Evolutionary conservation across 2,797 vertebrate genomes (phyloP), one percentile per base, ranked within the genome.

Genomic region (Euphonia xanthogaster): DNA sequence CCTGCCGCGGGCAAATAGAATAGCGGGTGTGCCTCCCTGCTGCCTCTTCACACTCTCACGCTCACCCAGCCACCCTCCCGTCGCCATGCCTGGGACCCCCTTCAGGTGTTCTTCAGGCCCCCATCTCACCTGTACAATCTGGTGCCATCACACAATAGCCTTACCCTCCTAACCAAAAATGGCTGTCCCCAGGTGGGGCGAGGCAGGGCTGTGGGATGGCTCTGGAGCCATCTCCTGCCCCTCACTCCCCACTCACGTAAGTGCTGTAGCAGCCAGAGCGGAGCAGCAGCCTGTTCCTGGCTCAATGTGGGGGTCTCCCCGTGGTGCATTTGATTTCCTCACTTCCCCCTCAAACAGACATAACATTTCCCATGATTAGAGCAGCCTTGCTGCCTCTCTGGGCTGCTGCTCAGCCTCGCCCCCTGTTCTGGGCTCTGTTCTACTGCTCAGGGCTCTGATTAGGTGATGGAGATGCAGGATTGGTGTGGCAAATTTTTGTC

Each of bases 91-190:
- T 13, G 3, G 63, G 66, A 85, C 31, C 55, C 85, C 70, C 28
- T 84, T 39, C 51, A 10, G 87, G 91, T 90, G 96, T 88, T 62
- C 45, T 2, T 30, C 9, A 13, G 71, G 66, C 84, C 35, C 48
- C 76, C 14, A 3, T 92, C 88, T 92, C 90, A 94, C 89, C 87
- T 88, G 87, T 91, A 87, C 77, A 14, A 96, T 88, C 96, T 85
- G 96, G 95, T 97, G 97, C 95, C 96, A 91, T 96, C 95, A 96
- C 97, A 88, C 91, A 96, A 92, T 89, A 97, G 97, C 98, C 97
- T 97, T 97, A 97, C 93, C 91, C 91, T 96, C 90, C 96, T 95
- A 79, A 94, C 97, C 97, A 97, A 97, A 97, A 97, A 86, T 4
- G 57, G 58, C 73, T 72, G 77, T 90, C 78, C 81, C 78, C 55